phyloP scores from a whole-genome alignment of 2,797 vertebrate genomes.

The Anas capensis region DNA sequence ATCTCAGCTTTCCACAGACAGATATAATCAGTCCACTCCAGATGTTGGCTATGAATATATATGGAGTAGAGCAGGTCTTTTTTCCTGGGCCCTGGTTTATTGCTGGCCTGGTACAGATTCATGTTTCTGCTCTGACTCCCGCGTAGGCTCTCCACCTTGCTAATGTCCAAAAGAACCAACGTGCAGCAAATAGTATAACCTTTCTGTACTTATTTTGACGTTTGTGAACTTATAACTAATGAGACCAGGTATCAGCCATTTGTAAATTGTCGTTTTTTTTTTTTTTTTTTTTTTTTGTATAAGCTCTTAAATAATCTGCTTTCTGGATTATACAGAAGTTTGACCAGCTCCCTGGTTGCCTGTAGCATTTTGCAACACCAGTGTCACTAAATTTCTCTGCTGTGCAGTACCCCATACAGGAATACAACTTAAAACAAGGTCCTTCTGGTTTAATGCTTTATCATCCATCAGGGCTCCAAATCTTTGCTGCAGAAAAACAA shows the following conservation, averaged over 20 bases:
- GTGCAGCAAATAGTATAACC: not conserved
- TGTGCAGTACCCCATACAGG: not conserved
- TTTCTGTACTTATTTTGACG: not conserved
- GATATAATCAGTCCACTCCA: not conserved
- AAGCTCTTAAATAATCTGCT: not conserved
- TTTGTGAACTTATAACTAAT: not conserved
- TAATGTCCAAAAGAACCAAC: fast-evolving
- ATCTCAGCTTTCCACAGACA: fast-evolving
- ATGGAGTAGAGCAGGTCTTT: not conserved
- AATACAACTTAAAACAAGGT: constrained; percentile 15
- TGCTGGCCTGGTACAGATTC: not conserved
- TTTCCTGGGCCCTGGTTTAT: not conserved
- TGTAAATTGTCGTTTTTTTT: not conserved
- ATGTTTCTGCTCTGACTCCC: not conserved
- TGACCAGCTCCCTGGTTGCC: not conserved
- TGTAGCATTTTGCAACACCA: not conserved
- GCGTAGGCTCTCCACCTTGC: fast-evolving
- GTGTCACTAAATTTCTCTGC: not conserved
- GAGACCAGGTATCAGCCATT: not conserved
- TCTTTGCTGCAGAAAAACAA: constrained; percentile 46
- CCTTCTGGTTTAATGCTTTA: constrained; percentile 23
- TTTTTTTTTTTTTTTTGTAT: not conserved
- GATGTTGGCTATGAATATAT: not conserved
- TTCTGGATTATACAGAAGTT: not conserved
- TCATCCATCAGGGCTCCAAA: constrained; percentile 12